Conservation (phyloP, 2,113 vertebrate genomes). For the Nothoprocta perdicaria region DNA sequence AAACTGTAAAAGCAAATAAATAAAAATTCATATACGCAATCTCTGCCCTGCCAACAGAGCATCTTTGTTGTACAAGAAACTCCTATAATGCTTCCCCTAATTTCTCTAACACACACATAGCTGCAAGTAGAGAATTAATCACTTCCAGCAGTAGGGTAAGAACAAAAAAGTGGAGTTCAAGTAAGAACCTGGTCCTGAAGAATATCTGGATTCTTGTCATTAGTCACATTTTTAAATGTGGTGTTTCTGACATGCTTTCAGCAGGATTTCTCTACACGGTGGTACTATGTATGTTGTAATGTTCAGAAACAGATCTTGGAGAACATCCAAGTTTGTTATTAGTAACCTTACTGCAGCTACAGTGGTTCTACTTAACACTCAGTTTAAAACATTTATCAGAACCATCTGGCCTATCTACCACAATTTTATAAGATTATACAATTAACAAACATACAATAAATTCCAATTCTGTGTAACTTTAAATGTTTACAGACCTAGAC, state of each 20-base stretch:
- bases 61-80: not conserved
- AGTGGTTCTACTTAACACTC: slow-evolving; percentile 15
- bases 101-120: slow-evolving; percentile 5
- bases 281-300: not conserved
- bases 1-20: not conserved
- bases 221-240: slow-evolving; percentile 23
- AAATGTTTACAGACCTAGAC: slow-evolving; percentile 7
- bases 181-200: not conserved
- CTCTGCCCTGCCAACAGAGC: not conserved
- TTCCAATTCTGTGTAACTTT: not conserved
- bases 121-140: slow-evolving; percentile 13
- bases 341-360: slow-evolving; percentile 21
- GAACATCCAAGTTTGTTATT: slow-evolving; percentile 34
- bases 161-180: not conserved
- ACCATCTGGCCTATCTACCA: not conserved
- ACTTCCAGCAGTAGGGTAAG: slow-evolving; percentile 16
- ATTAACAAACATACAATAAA: slow-evolving; percentile 12
- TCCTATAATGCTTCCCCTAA: not conserved
- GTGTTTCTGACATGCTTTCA: not conserved
- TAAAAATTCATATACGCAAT: not conserved
- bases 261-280: not conserved
- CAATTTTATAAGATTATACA: slow-evolving; percentile 1
- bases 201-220: not conserved
- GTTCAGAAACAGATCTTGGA: slow-evolving; percentile 43
- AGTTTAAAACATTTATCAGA: not conserved